Conservation (phyloP, 1,140 invertebrate genomes). For the Epicauta chinensis region DNA sequence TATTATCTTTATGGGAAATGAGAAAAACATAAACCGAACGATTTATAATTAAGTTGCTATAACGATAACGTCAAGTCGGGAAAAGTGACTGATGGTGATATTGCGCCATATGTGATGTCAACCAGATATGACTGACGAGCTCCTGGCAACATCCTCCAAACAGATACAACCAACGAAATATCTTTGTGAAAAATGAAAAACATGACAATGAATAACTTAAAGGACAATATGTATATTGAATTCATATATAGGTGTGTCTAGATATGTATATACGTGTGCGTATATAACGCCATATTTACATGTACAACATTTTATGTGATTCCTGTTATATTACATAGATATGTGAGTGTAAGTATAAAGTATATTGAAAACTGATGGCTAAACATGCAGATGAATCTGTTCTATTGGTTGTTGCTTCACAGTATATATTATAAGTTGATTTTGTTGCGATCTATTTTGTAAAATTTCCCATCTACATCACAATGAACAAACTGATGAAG, state of each 20-base stretch:
- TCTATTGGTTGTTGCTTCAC: neutral
- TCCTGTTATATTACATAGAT: neutral
- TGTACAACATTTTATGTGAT: conserved; percentile 10
- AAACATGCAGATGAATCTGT: neutral
- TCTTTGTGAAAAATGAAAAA: conserved; percentile 23
- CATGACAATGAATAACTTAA: conserved; percentile 26
- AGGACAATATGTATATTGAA: conserved; percentile 22
- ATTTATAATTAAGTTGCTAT: conserved; percentile 12
- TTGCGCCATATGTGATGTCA: conserved; percentile 15
- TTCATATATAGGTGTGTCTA: conserved; percentile 7
- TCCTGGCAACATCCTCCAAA: conserved; percentile 4
- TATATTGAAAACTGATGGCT: conserved; percentile 16
- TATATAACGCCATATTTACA: conserved; percentile 7
- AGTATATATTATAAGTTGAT: neutral
- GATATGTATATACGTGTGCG: neutral
- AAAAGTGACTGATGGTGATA: conserved; percentile 18
- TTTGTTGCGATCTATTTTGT: no score
- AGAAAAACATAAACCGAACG: neutral
- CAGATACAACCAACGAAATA: conserved; percentile 21
- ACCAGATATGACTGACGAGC: conserved; percentile 17
- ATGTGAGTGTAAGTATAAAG: neutral
- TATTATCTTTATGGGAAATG: neutral
- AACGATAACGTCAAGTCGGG: neutral
- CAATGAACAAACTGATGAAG: neutral
- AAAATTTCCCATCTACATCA: neutral